A percentile compares a stretch with the other conserved stretches of the same genome.
Conservation (phyloP, 2,888 invertebrate genomes). For the Silvanus unidentatus region DNA sequence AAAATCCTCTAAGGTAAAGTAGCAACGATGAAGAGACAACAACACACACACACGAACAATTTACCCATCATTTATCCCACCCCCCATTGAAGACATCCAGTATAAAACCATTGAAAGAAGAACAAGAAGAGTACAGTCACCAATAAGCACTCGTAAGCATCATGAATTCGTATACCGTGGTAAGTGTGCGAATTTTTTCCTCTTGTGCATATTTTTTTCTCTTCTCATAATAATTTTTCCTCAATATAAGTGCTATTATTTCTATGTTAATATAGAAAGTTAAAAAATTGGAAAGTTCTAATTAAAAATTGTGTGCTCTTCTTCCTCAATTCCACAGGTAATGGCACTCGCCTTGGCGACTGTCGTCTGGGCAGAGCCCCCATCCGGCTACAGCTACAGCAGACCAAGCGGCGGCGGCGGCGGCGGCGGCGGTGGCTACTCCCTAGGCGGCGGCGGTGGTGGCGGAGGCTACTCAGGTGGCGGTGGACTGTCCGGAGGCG, state of each 20-base stretch:
- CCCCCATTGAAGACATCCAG: slow-evolving; percentile 31
- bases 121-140: slow-evolving; percentile 40
- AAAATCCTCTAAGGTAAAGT: no score
- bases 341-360: slow-evolving; percentile 76
- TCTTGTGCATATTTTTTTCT: background rate
- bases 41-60: no score
- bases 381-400: slow-evolving; percentile 69
- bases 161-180: slow-evolving; percentile 48
- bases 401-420: slow-evolving; percentile 54
- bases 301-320: background rate
- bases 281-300: background rate
- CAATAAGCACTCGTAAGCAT: slow-evolving; percentile 42
- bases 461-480: slow-evolving; percentile 41
- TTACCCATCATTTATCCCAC: slow-evolving; percentile 26
- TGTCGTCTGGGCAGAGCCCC: slow-evolving; percentile 69
- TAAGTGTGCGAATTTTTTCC: slow-evolving; percentile 33
- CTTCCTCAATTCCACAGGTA: slow-evolving; percentile 58
- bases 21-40: no score
- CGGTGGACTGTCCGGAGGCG: slow-evolving; percentile 50
- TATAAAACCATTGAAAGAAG: slow-evolving; percentile 39
- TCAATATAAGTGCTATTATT: no score
- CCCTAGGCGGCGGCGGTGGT: slow-evolving; percentile 41
- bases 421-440: slow-evolving; percentile 37
- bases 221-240: no score
- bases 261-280: background rate